A percentile compares a stretch with the other conserved stretches of the same genome.
Evolutionary conservation across 2,888 invertebrate species (phyloP).

Genomic region (Dorcus parallelipipedus): DNA sequence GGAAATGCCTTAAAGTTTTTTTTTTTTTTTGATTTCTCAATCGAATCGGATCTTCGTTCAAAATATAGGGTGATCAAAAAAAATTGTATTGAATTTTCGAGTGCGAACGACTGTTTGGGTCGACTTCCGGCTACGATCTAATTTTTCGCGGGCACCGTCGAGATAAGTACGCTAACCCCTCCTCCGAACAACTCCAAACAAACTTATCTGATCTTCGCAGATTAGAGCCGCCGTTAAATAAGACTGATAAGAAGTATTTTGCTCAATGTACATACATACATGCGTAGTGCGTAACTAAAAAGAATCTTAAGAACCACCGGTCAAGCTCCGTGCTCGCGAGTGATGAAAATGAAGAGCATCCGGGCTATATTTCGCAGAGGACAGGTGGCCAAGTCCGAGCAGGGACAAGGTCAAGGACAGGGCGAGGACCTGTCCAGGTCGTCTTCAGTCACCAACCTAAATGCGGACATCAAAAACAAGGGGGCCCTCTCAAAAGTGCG

Average conservation of each 20-base stretch:
- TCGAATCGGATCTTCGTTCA: no score
- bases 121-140: no score
- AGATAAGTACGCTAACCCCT: no score
- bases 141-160: no score
- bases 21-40: no score
- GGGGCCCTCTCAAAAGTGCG: conserved; percentile 48
- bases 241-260: not conserved
- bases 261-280: not conserved
- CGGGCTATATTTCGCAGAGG: conserved; percentile 91
- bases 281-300: not conserved
- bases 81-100: no score
- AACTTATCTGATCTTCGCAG: no score
- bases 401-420: conserved; percentile 26
- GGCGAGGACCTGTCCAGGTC: conserved; percentile 55
- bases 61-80: no score
- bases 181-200: not conserved
- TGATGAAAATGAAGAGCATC: conserved; percentile 80
- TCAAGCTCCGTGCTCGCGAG: conserved; percentile 10
- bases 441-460: conserved; percentile 64
- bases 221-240: not conserved
- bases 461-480: conserved; percentile 56
- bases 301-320: not conserved
- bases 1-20: no score
- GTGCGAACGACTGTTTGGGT: no score
- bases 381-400: conserved; percentile 59